Base-by-base conservation (phyloP, 2,113 vertebrate species). In the Neomonachus schauinslandi region DNA sequence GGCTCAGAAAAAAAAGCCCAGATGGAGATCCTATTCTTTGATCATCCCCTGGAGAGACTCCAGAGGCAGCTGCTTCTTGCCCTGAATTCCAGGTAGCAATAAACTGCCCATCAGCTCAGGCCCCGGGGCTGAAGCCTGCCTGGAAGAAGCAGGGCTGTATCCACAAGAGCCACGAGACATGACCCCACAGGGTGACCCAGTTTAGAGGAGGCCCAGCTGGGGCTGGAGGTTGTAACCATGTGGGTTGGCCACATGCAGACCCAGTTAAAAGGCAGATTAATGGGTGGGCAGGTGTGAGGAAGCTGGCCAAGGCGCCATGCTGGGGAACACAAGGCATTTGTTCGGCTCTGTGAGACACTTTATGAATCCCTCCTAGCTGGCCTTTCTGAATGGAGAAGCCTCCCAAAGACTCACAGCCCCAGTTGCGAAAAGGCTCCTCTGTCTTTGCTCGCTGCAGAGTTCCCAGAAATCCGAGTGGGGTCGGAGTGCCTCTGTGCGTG, bases 211-310 rank as follows among this genome's bases (percentile, higher is more conserved):
- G 96, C 96, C 93, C 98, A 98, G 98, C 95, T 97, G 97, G 88
- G 85, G 91, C 98, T 97, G 91, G 97, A 97, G 97, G 95, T 97
- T 97, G 95, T 51, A 71, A 84, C 97, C 95, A 94, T 92, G 98
- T 96, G 98, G 93, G 86, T 0, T 0, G 92, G 98, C 97, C 98
- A 24, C 98, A 98, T 0, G 83, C 96, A 98, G 98, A 95, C 97
- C 80, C 90, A 87, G 97, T 97, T 98, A 98, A 99, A 99, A 99
- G 98, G 97, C 98, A 98, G 97, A 99, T 98, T 97, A 98, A 98
- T 98, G 94, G 65, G 97, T 96, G 98, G 98, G 97, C 98, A 99
- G 98, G 98, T 98, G 98, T 53, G 90, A 97, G 98, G 97, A 98
- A 94, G 96, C 93, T 59, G 84, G 99, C 98, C 98, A 98, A 98